Evolutionary conservation across 2,888 invertebrate genomes (phyloP).

Genomic region (Geotrupes spiniger): DNA sequence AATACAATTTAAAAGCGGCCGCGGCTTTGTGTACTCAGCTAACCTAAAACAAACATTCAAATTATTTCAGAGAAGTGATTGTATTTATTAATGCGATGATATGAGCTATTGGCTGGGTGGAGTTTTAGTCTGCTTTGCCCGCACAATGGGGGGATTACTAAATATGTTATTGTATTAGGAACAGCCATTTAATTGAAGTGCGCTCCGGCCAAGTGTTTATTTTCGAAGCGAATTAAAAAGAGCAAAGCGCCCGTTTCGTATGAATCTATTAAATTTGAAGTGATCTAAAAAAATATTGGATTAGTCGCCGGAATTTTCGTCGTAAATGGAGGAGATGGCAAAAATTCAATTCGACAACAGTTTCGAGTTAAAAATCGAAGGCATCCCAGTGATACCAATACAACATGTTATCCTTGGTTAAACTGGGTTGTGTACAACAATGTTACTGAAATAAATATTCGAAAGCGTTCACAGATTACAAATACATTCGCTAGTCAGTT

Average conservation of each 20-base stretch:
- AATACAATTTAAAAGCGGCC: constrained; percentile 7
- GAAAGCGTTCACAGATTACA: too few species aligned
- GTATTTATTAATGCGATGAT: constrained; percentile 40
- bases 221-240: constrained; percentile 22
- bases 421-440: too few species aligned
- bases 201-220: constrained; percentile 16
- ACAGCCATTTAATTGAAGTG: constrained; percentile 24
- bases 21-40: constrained; percentile 29
- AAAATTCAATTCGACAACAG: too few species aligned
- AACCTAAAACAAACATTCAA: constrained; percentile 50
- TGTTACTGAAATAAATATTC: too few species aligned
- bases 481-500: too few species aligned
- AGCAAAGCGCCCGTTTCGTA: not conserved
- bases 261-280: too few species aligned
- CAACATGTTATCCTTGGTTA: too few species aligned
- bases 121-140: constrained; percentile 30
- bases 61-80: constrained; percentile 47
- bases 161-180: constrained; percentile 28
- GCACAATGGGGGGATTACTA: constrained; percentile 30
- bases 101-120: constrained; percentile 29
- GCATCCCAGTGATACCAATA: too few species aligned
- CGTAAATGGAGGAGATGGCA: not conserved
- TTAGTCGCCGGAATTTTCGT: not conserved
- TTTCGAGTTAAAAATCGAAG: too few species aligned
- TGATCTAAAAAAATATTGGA: too few species aligned